Conservation (phyloP, 1,140 invertebrate species). For the Eumeta japonica region DNA sequence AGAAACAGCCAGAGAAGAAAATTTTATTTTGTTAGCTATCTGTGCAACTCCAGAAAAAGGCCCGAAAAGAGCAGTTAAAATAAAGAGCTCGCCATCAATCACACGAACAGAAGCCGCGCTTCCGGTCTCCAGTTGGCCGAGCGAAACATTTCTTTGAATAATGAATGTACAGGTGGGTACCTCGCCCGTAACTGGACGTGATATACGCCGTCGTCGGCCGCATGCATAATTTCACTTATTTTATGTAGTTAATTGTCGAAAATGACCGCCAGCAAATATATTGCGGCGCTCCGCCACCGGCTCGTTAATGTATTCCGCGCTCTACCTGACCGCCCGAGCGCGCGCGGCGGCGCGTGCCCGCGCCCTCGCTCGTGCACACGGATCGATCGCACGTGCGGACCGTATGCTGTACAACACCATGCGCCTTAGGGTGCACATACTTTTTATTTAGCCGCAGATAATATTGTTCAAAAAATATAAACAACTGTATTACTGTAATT, state of each 20-base stretch:
- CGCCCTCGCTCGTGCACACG: neutral
- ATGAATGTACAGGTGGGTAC: slow-evolving; percentile 54
- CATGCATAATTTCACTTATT: slow-evolving; percentile 59
- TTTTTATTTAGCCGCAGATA: no score
- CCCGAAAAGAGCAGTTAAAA: slow-evolving; percentile 38
- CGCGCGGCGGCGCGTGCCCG: neutral
- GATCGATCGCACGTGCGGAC: neutral
- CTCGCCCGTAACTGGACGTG: slow-evolving; percentile 54
- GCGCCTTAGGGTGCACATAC: no score
- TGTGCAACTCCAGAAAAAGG: no score
- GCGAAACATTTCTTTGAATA: slow-evolving; percentile 58
- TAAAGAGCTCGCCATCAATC: slow-evolving; percentile 52
- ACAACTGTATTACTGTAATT: no score
- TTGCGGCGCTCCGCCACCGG: slow-evolving; percentile 38
- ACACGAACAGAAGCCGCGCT: slow-evolving; percentile 45
- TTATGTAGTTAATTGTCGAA: slow-evolving; percentile 59
- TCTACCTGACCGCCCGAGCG: slow-evolving; percentile 23
- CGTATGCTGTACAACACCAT: no score
- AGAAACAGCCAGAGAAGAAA: no score
- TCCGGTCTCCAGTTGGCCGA: slow-evolving; percentile 42
- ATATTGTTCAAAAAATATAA: no score
- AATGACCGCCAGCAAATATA: slow-evolving; percentile 56
- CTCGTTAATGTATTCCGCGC: slow-evolving; percentile 49
- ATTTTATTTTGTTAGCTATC: no score
- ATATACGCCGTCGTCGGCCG: slow-evolving; percentile 55